Conservation (phyloP, 2,113 vertebrate genomes). For the Catagonus wagneri region DNA sequence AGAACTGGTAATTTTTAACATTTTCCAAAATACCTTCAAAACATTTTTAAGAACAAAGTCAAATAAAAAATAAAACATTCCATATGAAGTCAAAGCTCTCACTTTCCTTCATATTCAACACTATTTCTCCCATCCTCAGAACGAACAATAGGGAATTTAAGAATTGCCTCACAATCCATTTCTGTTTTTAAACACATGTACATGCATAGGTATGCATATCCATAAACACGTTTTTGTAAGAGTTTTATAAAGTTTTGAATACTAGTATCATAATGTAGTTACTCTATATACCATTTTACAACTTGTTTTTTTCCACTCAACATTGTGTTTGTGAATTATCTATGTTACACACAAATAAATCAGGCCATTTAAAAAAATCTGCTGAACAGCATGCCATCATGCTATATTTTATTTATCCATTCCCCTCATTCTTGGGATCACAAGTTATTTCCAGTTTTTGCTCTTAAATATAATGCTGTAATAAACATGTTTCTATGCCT, state of each 20-base stretch:
- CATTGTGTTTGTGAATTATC: neutral
- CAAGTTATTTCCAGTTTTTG: neutral
- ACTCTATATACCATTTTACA: neutral
- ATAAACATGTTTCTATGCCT: neutral
- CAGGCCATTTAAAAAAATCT: neutral
- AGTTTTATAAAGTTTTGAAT: constrained; percentile 44
- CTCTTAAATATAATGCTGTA: constrained; percentile 26
- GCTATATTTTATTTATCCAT: constrained; percentile 10
- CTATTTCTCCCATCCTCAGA: neutral
- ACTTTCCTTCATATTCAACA: neutral
- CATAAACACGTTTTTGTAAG: neutral
- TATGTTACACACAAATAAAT: neutral
- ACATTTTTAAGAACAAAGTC: constrained; percentile 24
- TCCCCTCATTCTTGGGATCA: neutral
- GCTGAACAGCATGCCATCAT: neutral
- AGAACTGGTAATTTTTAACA: neutral
- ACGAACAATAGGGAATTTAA: neutral
- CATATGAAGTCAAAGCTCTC: neutral
- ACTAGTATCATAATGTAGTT: neutral
- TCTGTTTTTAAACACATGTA: neutral
- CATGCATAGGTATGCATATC: neutral
- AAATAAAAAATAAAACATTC: constrained; percentile 24
- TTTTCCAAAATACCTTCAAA: constrained; percentile 42
- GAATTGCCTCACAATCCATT: neutral
- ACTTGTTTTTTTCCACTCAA: neutral